Evolutionary conservation across 2,113 vertebrate genomes (phyloP), one percentile per base, ranked within the genome.

Genomic region (Gambusia affinis): DNA sequence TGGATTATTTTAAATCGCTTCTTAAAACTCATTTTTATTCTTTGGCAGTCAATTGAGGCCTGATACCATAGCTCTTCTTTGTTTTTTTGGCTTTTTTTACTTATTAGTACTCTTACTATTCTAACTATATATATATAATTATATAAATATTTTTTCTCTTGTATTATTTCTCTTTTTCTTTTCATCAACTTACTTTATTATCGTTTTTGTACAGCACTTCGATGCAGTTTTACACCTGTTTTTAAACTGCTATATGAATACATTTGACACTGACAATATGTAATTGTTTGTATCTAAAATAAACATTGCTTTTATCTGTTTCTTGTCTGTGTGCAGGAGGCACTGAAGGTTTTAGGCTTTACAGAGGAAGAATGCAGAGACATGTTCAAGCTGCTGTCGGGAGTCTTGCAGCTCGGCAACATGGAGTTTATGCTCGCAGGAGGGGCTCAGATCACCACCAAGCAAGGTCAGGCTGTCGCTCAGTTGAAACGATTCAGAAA

Each of bases 401-500:
- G 95, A 63, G 96, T 96, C 4, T 88, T 98, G 67, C 96, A 97
- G 91, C 89, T 98, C 78, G 97, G 97, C 64, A 97, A 97, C 0
- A 82, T 96, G 2, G 96, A 97, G 88, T 98, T 98, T 90, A 97
- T 98, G 96, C 96, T 95, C 12, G 96, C 96, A 31, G 97, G 96
- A 2, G 97, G 97, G 27, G 97, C 97, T 27, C 96, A 98, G 89
- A 87, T 98, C 85, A 96, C 95, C 70, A 96, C 95, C 4, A 97
- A 97, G 92, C 95, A 94, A n/a, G 96, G 97, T 96, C 75, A 83
- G 83, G 24, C n/a, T 5, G 12, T 0, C 7, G 12, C 42, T 67
- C 6, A 7, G n/a, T 65, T 24, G 54, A 73, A 51, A 14, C 1
- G 22, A 72, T 27, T 12, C 0, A 6, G 5, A 17, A 15, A 19